Base-by-base conservation (phyloP, 2,113 vertebrate genomes). In the Lathamus discolor region DNA sequence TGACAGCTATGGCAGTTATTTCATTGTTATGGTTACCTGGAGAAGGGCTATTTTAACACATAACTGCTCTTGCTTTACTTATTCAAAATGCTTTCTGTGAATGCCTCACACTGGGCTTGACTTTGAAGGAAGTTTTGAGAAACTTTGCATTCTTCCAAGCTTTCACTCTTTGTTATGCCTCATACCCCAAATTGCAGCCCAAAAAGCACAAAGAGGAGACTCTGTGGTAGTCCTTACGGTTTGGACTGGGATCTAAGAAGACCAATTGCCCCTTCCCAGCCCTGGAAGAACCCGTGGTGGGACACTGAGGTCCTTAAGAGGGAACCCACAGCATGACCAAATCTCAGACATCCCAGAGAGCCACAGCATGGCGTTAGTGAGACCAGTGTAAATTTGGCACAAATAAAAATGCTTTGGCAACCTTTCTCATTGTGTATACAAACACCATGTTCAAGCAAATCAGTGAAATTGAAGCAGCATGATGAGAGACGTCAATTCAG, bases 81-180 rank as follows among this genome's bases (percentile, higher is more conserved):
- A 64, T 9, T 74, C 54, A 14, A 88, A 94, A 81, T 55, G 27
- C 43, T 80, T 82, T 64, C 76, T 62, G 33, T 1, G 15, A 92
- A 12, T 68, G 27, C 39, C 48, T 90, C 35, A 90, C 28, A 29
- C 43, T 72, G 76, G 39, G 33, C 20, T 83, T 75, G 80, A 92
- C 48, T 86, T 79, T 33, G 48, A 95, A 88, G 29, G 73, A 90
- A 52, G 74, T 91, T 88, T 91, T 77, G 83, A 96, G 69, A 67
- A 95, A 44, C 4, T 3, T 31, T 17, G 7, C 27, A 22, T 67
- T 86, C 31, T 92, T 95, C 43, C 68, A 49, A 88, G 44, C 2
- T 68, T 88, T 81, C 35, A 51, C 16, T 64, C 37, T 59, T 72
- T 84, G 54, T 82, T 46, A 46, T 73, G 48, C 17, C 9, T 69